Percentiles rank a stretch among this genome's conserved stretches.
Conservation (phyloP, 2,888 invertebrate species). For the Euzetes globulus region DNA sequence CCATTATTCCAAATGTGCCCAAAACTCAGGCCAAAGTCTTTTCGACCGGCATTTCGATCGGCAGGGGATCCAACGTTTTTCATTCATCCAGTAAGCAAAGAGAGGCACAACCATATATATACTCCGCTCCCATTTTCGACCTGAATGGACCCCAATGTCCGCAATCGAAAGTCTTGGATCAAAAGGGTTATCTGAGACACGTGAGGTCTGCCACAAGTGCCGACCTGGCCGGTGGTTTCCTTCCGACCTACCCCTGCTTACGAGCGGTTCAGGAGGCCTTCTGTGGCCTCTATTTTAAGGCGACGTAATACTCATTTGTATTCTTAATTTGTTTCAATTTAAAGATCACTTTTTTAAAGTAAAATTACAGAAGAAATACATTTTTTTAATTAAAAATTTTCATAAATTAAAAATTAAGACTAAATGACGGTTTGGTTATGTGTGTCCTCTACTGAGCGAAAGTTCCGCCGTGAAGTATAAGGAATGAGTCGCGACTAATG, state of each 20-base stretch:
- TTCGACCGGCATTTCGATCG: conserved; percentile 77
- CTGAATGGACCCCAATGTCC: conserved; percentile 70
- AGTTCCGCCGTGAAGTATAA: conserved; percentile 38
- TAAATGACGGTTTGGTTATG: not conserved
- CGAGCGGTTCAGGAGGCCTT: conserved; percentile 81
- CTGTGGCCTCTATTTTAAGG: conserved; percentile 53
- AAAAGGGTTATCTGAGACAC: conserved; percentile 63
- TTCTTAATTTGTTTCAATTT: not conserved
- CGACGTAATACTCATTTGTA: not conserved
- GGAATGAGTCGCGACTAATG: conserved; percentile 36
- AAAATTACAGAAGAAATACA: not conserved
- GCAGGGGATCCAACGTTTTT: conserved; percentile 58
- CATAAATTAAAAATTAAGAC: conserved; percentile 5
- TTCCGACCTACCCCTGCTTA: conserved; percentile 69
- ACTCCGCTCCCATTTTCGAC: conserved; percentile 56
- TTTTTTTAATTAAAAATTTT: conserved; percentile 6
- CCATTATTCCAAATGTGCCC: conserved; percentile 33
- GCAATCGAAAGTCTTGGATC: conserved; percentile 56
- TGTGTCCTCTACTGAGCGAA: conserved; percentile 30
- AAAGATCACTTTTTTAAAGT: not conserved
- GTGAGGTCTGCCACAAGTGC: conserved; percentile 63
- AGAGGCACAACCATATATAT: conserved; percentile 53
- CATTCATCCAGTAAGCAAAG: conserved; percentile 65
- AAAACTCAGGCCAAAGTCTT: conserved; percentile 53
- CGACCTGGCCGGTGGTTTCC: conserved; percentile 81